A percentile compares a stretch with the other conserved stretches of the same genome.
Conservation (phyloP, 1,140 invertebrate species). For the Semibalanus balanoides region DNA sequence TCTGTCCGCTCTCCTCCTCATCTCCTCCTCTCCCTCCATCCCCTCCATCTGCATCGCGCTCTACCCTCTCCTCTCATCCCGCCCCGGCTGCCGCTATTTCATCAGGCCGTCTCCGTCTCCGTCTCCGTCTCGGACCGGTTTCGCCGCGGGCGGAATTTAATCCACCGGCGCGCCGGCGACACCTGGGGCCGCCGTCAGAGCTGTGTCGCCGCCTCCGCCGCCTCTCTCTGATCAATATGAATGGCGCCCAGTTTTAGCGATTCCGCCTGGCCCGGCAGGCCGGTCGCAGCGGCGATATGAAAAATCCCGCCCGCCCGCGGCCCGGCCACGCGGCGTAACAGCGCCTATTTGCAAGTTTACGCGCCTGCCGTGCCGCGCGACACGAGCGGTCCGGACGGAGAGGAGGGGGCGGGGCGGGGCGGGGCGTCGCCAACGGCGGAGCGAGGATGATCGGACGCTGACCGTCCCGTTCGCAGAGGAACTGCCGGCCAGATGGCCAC, state of each 20-base stretch:
- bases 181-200: background rate
- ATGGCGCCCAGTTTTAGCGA: background rate
- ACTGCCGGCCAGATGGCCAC: too few species aligned
- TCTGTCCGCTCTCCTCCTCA: background rate
- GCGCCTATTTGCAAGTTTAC: background rate
- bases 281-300: background rate
- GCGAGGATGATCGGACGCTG: too few species aligned
- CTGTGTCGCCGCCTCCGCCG: background rate
- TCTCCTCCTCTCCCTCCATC: background rate
- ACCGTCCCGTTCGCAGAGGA: too few species aligned
- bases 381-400: background rate
- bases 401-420: background rate
- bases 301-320: background rate
- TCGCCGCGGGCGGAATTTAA: background rate
- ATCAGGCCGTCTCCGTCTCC: background rate
- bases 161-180: background rate
- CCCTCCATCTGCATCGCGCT: background rate
- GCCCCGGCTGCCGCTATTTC: background rate
- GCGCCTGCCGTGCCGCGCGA: too few species aligned
- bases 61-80: background rate
- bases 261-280: background rate
- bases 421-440: too few species aligned
- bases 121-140: background rate
- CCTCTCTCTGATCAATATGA: background rate
- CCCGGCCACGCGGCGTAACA: background rate